Base-by-base conservation (phyloP, 2,888 invertebrate genomes). In the Drosophila helvetica region DNA sequence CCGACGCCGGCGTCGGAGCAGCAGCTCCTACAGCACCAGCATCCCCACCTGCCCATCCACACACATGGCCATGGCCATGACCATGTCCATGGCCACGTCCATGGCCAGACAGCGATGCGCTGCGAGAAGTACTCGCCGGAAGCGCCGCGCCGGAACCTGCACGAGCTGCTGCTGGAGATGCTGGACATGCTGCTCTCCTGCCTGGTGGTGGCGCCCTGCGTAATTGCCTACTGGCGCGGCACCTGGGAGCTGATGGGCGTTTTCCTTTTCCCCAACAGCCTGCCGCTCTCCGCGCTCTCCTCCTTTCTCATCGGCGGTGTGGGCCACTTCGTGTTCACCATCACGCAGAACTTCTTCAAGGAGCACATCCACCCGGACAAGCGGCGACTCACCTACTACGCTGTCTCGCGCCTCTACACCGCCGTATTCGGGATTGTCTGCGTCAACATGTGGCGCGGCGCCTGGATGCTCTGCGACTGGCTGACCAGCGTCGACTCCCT, bases 371-470 rank as follows among this genome's bases (percentile, higher is more conserved):
- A 94, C 89, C 96, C 96, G 5, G 95, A 96, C 79, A 94, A 94
- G 55, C 94, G 94, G 72, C 92, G 96, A 68, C 92, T 96, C 60
- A 93, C 94, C 55, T 96, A 94, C 91, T 96, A 96, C 88, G 90
- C 94, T 62, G 91, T 94, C 61, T 96, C 96, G 74, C 93, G 97
- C 61, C 77, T 95, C 30, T 97, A 96, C 91, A 97, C 97, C 18
- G 93, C 93, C 71, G 90, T 95, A 76, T 97, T 96, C 88, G 96
- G 95, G 9, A 94, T 96, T 81, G 95, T 96, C 73, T 97, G 97
- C 91, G 96, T 97, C 48, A 97, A 96, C 88, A 96, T 96, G 69
- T 98, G 97, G 97, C 93, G 97, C 9, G 97, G 97, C 1, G 94
- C 95, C 50, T 98, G 97, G 97, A 93, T 91, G 51, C 74, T 92